Evolutionary conservation across 2,113 vertebrate species (phyloP).

Genomic region (Melanerpes formicivorus): DNA sequence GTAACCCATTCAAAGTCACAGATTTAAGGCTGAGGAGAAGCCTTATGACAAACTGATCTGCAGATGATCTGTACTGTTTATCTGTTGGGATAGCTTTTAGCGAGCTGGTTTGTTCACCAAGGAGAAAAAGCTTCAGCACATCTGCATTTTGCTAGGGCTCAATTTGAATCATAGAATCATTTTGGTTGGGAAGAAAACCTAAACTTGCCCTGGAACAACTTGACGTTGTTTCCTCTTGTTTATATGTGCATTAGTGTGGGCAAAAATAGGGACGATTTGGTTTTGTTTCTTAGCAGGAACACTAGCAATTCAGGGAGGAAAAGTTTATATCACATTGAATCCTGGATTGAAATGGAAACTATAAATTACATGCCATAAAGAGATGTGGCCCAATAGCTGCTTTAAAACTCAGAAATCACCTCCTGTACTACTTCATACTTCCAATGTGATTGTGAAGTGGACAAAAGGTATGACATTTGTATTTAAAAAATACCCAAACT

Average conservation of each 20-base stretch:
- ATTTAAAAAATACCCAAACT: background rate
- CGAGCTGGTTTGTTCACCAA: too few species aligned
- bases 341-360: background rate
- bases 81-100: too few species aligned
- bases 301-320: background rate
- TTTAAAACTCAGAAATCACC: background rate
- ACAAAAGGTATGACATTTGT: background rate
- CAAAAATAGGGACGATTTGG: background rate
- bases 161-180: too few species aligned
- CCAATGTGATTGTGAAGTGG: background rate
- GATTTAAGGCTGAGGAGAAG: too few species aligned
- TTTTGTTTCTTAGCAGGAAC: background rate
- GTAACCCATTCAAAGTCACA: too few species aligned
- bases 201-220: too few species aligned
- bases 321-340: background rate
- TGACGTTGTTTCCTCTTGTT: too few species aligned
- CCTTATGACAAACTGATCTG: too few species aligned
- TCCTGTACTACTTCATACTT: background rate
- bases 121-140: too few species aligned
- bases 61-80: too few species aligned
- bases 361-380: background rate
- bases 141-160: too few species aligned
- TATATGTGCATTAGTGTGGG: background rate
- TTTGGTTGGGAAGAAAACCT: too few species aligned
- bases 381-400: background rate